phyloP scores from a whole-genome alignment of 1,140 invertebrate species.

The Anastrepha ludens region DNA sequence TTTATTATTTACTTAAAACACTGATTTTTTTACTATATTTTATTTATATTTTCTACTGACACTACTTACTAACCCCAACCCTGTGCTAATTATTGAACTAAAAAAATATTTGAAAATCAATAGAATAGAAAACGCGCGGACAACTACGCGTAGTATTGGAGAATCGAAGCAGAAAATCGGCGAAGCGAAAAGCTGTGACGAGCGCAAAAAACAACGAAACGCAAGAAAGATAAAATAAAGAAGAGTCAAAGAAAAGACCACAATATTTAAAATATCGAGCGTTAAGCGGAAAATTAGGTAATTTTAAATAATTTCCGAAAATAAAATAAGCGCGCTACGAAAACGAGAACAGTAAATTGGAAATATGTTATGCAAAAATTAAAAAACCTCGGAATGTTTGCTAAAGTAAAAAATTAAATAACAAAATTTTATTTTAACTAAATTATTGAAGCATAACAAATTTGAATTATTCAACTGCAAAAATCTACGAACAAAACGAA shows the following conservation, averaged over 20 bases:
- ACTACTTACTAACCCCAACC: neutral
- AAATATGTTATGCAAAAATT: neutral
- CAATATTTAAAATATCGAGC: neutral
- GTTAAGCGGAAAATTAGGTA: neutral
- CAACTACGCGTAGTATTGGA: conserved; percentile 4
- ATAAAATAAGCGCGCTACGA: neutral
- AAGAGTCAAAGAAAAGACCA: neutral
- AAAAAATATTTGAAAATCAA: conserved; percentile 43
- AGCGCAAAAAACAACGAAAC: neutral
- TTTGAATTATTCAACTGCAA: conserved; percentile 29
- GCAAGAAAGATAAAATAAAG: neutral
- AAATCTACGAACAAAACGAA: conserved; percentile 38
- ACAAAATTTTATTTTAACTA: neutral
- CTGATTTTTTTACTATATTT: neutral
- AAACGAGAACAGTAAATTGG: neutral
- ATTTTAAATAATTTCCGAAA: conserved; percentile 13
- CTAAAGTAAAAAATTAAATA: neutral
- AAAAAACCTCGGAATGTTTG: neutral
- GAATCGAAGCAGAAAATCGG: conserved; percentile 40
- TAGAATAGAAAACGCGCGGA: conserved; percentile 31
- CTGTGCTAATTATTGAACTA: conserved; percentile 25
- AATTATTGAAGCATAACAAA: neutral
- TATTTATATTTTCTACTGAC: conserved; percentile 5
- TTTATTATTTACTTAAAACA: neutral
- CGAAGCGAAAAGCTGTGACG: conserved; percentile 19